phyloP scores from a whole-genome alignment of 2,113 vertebrate genomes.

The Etheostoma cragini region DNA sequence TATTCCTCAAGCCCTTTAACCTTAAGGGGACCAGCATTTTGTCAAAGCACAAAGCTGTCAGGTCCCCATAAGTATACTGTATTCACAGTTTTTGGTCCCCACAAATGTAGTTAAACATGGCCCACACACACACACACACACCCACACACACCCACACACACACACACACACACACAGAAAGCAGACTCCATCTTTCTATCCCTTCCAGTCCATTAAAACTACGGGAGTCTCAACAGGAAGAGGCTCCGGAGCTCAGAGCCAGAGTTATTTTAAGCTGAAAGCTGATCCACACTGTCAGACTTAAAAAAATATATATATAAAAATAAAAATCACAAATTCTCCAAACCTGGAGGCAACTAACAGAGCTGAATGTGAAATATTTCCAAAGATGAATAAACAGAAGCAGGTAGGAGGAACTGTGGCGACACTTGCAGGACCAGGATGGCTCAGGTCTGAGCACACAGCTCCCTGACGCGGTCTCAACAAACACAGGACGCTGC shows the following conservation, averaged over 20 bases:
- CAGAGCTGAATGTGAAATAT: background rate
- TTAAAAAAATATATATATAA: background rate
- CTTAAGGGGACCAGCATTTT: no score
- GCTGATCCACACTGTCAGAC: background rate
- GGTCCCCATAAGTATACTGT: no score
- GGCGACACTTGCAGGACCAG: slow-evolving; percentile 1
- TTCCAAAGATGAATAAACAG: slow-evolving; percentile 8
- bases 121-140: background rate
- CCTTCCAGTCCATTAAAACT: background rate
- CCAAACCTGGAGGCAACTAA: background rate
- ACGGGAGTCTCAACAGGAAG: slow-evolving; percentile 6
- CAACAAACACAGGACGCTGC: slow-evolving; percentile 21
- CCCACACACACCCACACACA: background rate
- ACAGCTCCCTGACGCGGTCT: slow-evolving; percentile 14
- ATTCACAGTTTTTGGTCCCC: no score
- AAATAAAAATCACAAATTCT: background rate
- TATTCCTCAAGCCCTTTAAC: no score
- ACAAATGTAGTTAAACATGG: no score
- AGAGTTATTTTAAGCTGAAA: slow-evolving; percentile 17
- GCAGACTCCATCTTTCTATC: background rate
- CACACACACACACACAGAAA: background rate
- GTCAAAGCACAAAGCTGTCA: no score
- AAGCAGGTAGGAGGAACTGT: background rate
- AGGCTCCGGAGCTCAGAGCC: background rate
- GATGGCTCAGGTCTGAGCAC: background rate